Percentiles rank a stretch among this genome's conserved stretches.
Conservation (phyloP, 1,140 invertebrate genomes). For the Cydia amplana region DNA sequence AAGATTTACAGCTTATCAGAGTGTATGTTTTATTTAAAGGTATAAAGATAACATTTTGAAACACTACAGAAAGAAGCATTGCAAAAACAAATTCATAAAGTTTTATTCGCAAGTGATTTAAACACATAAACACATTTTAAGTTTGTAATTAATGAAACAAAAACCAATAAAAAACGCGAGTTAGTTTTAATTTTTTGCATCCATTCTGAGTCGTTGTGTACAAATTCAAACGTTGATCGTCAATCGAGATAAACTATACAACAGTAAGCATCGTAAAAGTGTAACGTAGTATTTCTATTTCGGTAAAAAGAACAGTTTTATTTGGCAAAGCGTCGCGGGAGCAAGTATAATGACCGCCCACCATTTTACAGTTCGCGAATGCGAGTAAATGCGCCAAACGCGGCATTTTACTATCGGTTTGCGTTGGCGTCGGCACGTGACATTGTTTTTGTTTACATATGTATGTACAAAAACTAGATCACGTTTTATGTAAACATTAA, state of each 20-base stretch:
- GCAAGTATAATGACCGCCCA: neutral
- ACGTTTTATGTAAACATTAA: no score
- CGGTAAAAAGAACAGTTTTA: neutral
- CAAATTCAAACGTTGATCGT: neutral
- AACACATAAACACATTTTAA: no score
- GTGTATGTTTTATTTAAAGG: no score
- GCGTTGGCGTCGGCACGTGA: neutral
- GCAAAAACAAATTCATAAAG: no score
- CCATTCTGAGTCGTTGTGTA: neutral
- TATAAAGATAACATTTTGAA: no score
- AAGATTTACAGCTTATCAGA: no score
- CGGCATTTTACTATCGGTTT: neutral
- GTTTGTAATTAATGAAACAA: no score
- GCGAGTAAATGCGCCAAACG: neutral
- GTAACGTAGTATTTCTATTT: constrained; percentile 16
- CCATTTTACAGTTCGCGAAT: neutral
- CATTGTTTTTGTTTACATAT: neutral
- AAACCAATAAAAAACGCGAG: no score
- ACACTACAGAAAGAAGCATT: no score
- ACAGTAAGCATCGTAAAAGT: neutral
- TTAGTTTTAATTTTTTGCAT: no score
- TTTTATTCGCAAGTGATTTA: no score
- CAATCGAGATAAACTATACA: neutral
- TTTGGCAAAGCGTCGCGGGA: neutral
- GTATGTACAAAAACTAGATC: neutral